A percentile compares a stretch with the other conserved stretches of the same genome.
Evolutionary conservation across 1,140 invertebrate genomes (phyloP).

Genomic region (Drosophila mayri): DNA sequence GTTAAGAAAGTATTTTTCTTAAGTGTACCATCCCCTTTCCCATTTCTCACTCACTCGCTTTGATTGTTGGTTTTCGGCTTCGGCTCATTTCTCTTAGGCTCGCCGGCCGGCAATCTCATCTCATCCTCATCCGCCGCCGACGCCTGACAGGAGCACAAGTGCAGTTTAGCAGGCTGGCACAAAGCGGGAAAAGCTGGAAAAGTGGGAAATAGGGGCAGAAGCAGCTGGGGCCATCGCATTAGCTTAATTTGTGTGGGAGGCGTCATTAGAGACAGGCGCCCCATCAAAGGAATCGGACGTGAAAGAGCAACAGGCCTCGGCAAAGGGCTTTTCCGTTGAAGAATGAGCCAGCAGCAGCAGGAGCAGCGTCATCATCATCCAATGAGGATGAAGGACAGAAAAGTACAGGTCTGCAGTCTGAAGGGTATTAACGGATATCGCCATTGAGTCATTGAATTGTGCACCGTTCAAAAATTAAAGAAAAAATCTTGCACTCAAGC

Average conservation of each 20-base stretch:
- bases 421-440: slow-evolving; percentile 3
- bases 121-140: slow-evolving; percentile 48
- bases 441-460: neutral
- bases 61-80: slow-evolving; percentile 74
- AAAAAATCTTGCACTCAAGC: neutral
- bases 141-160: slow-evolving; percentile 70
- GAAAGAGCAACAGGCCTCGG: slow-evolving; percentile 52
- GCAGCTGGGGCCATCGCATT: slow-evolving; percentile 62
- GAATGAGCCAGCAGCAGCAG: slow-evolving; percentile 36
- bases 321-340: slow-evolving; percentile 55
- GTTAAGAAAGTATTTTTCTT: neutral
- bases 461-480: neutral
- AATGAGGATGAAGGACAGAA: slow-evolving; percentile 1
- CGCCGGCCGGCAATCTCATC: slow-evolving; percentile 41
- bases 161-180: slow-evolving; percentile 43
- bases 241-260: slow-evolving; percentile 77
- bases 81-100: slow-evolving; percentile 71
- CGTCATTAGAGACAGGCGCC: slow-evolving; percentile 64
- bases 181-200: slow-evolving; percentile 13
- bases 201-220: slow-evolving; percentile 19
- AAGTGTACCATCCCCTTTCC: neutral
- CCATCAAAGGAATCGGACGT: slow-evolving; percentile 64
- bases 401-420: neutral
- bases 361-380: slow-evolving; percentile 2
- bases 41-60: slow-evolving; percentile 33